A percentile compares a stretch with the other conserved stretches of the same genome.
phyloP scores from a whole-genome alignment of 2,888 invertebrate species.

The Drosophila kambysellisi region DNA sequence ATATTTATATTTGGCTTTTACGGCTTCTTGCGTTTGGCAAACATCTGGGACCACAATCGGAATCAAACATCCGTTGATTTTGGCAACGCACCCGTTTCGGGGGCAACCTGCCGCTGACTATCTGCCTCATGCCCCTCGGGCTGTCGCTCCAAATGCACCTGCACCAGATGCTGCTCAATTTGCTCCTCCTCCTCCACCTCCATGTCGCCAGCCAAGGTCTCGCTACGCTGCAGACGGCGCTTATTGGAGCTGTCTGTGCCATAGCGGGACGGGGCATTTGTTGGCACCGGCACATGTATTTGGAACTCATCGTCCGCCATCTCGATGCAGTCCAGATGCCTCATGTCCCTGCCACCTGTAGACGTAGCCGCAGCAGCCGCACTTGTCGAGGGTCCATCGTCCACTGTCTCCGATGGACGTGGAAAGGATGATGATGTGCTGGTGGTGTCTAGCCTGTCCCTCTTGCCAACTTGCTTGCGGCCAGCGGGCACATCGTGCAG shows the following conservation, averaged over 20 bases:
- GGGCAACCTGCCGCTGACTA: conserved; percentile 5
- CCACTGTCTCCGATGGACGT: conserved; percentile 22
- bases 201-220: conserved; percentile 79
- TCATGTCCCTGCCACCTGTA: background rate
- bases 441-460: background rate
- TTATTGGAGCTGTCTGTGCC: conserved; percentile 43
- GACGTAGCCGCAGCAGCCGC: conserved; percentile 60
- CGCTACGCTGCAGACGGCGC: conserved; percentile 80
- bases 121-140: background rate
- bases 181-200: conserved; percentile 66
- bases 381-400: conserved; percentile 70
- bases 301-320: conserved; percentile 75
- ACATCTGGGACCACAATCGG: conserved; percentile 71
- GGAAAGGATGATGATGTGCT: conserved; percentile 2
- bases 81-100: conserved; percentile 55
- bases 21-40: conserved; percentile 68
- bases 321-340: conserved; percentile 73
- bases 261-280: conserved; percentile 3
- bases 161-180: conserved; percentile 50
- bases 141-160: conserved; percentile 53
- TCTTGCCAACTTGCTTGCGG: conserved; percentile 46
- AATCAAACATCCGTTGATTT: conserved; percentile 71
- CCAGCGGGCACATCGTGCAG: conserved; percentile 78
- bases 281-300: conserved; percentile 68
- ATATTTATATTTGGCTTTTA: conserved; percentile 12